A percentile compares a stretch with the other conserved stretches of the same genome.
phyloP scores from a whole-genome alignment of 2,888 invertebrate genomes.

The Alviniconcha strummeri region DNA sequence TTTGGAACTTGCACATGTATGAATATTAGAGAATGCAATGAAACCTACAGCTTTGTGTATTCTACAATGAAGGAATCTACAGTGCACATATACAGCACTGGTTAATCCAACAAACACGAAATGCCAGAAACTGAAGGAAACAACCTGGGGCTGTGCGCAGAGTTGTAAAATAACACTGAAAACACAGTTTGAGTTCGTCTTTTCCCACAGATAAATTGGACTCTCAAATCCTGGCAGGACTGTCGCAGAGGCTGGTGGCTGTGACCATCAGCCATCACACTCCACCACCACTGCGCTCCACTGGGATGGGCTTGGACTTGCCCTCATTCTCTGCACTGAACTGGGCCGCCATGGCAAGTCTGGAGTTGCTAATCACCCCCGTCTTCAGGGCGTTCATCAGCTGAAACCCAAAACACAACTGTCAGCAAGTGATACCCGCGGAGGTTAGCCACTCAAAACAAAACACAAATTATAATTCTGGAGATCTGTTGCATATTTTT shows the following conservation, averaged over 20 bases:
- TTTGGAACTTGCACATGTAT: too few species aligned
- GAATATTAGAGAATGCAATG: too few species aligned
- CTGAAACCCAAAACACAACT: conserved; percentile 76
- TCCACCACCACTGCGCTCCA: conserved; percentile 97
- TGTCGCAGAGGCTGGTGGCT: not conserved
- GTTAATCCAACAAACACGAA: too few species aligned
- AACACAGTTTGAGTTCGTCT: not conserved
- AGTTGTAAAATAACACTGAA: not conserved
- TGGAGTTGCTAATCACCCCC: conserved; percentile 94
- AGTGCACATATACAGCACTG: too few species aligned
- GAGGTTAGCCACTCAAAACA: not conserved
- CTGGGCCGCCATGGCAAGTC: conserved; percentile 96
- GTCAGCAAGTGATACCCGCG: not conserved
- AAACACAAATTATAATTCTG: not conserved
- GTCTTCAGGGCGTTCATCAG: conserved; percentile 99
- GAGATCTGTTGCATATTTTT: not conserved
- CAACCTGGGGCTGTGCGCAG: too few species aligned
- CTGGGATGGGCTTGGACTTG: conserved; percentile 72
- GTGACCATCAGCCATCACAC: conserved; percentile 72
- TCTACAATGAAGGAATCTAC: too few species aligned
- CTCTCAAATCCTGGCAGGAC: too few species aligned
- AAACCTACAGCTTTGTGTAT: too few species aligned
- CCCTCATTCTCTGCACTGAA: conserved; percentile 88
- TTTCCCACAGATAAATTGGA: too few species aligned
- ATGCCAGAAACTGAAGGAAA: too few species aligned